Conservation (phyloP, 1,140 invertebrate species). For the Delia radicum region DNA sequence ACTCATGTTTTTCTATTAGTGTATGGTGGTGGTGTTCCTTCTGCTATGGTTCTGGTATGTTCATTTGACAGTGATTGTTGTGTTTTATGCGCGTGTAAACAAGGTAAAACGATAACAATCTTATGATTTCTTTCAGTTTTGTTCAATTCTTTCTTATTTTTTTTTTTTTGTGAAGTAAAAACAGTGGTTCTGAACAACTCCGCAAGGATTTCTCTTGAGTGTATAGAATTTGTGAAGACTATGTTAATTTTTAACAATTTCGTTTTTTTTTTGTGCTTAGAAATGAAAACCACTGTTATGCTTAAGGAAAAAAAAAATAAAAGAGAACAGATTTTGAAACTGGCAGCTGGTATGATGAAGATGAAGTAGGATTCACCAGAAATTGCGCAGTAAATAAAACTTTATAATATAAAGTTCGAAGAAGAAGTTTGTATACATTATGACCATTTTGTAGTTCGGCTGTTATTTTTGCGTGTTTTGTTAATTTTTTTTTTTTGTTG, state of each 20-base stretch:
- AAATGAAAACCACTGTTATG: neutral
- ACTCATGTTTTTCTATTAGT: neutral
- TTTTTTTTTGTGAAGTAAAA: neutral
- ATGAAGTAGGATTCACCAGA: neutral
- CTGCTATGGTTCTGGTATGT: slow-evolving; percentile 2
- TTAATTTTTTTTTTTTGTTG: neutral
- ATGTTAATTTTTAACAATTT: neutral
- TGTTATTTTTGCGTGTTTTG: neutral
- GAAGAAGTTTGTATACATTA: neutral
- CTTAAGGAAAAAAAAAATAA: neutral
- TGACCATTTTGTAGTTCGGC: neutral
- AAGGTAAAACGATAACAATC: slow-evolving; percentile 13
- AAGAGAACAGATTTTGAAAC: neutral
- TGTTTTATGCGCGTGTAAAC: slow-evolving; percentile 23
- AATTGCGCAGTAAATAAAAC: slow-evolving; percentile 16
- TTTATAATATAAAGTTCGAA: slow-evolving; percentile 15
- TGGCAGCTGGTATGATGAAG: slow-evolving; percentile 9
- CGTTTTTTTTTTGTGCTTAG: neutral
- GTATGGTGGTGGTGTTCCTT: neutral
- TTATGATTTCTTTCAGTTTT: neutral
- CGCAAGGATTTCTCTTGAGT: neutral
- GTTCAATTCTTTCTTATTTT: neutral
- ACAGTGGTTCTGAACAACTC: neutral
- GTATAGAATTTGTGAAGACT: neutral
- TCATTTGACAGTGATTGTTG: slow-evolving; percentile 22